These are phyloP conservation scores for Lagopus leucura DNA, from an alignment of 2,113 vertebrate genomes.

Conservation along the genomic window DNA sequence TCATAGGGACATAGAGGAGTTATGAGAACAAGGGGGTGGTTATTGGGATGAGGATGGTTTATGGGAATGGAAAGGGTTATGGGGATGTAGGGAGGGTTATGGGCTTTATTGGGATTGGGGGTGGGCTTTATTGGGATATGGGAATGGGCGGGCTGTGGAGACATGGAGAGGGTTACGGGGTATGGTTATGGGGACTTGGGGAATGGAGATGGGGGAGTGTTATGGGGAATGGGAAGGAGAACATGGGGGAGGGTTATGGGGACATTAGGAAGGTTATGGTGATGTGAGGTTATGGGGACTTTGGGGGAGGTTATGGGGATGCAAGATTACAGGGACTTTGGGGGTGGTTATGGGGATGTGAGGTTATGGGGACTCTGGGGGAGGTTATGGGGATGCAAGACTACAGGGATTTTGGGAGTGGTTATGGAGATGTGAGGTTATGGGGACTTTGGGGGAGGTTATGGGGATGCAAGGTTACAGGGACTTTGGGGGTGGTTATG, in stretches of 20 bases:
- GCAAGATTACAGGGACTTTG: background rate
- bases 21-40: too few relatives aligned
- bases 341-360: too few relatives aligned
- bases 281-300: background rate
- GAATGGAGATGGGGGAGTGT: too few relatives aligned
- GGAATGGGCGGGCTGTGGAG: background rate
- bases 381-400: too few relatives aligned
- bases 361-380: too few relatives aligned
- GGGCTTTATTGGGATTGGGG: background rate
- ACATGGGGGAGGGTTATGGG: background rate
- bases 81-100: accelerated
- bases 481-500: too few relatives aligned
- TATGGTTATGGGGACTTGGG: background rate
- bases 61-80: too few relatives aligned
- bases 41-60: background rate
- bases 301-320: too few relatives aligned
- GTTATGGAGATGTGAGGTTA: background rate
- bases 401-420: background rate
- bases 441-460: accelerated
- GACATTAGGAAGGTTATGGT: accelerated
- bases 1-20: background rate
- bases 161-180: background rate
- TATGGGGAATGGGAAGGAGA: background rate
- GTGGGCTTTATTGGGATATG: too few relatives aligned
- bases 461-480: too few relatives aligned